Conservation (phyloP, 2,888 invertebrate species). For the Sympetrum striolatum region DNA sequence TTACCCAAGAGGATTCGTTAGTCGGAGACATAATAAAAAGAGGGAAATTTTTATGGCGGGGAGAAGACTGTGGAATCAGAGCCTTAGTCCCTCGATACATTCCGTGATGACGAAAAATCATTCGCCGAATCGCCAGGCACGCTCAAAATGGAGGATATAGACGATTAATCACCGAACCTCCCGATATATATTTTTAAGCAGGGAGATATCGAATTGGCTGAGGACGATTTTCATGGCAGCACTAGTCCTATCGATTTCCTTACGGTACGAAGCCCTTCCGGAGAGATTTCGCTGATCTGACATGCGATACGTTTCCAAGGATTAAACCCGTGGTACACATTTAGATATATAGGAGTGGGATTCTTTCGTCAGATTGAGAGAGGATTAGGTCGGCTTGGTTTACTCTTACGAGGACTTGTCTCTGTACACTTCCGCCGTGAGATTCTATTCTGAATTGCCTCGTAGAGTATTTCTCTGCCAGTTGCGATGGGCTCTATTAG, state of each 20-base stretch:
- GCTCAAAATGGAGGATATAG: neutral
- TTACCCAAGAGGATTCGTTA: neutral
- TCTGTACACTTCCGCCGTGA: neutral
- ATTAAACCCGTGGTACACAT: neutral
- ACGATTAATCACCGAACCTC: neutral
- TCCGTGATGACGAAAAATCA: neutral
- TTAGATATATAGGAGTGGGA: neutral
- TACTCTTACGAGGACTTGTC: neutral
- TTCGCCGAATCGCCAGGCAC: neutral
- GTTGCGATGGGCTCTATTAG: no score
- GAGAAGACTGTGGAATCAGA: neutral
- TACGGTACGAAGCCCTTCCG: neutral
- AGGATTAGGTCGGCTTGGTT: neutral
- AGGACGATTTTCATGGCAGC: neutral
- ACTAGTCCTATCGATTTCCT: neutral
- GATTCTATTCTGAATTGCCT: neutral
- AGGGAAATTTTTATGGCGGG: neutral
- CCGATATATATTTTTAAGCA: neutral
- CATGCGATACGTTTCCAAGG: neutral
- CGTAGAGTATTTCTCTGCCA: no score
- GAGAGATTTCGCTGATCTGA: neutral
- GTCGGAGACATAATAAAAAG: neutral
- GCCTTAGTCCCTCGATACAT: neutral
- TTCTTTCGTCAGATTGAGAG: neutral
- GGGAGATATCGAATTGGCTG: neutral